Evolutionary conservation across 2,797 vertebrate species (phyloP).

Genomic region (Bufotes viridis): DNA sequence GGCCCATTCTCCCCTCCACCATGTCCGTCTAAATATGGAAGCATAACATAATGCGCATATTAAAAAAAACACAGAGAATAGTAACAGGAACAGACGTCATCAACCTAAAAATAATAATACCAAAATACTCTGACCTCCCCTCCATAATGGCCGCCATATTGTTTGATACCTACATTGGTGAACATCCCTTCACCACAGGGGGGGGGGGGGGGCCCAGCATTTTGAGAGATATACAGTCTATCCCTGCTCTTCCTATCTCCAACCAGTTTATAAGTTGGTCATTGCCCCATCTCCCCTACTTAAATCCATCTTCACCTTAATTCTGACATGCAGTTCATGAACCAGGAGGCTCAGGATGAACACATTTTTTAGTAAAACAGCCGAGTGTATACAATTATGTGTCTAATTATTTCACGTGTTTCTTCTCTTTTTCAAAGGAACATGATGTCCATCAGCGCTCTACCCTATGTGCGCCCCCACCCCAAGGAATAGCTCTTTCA

Average conservation of each 20-base stretch:
- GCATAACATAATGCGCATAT: no score
- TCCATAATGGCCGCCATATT: not conserved
- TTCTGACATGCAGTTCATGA: not conserved
- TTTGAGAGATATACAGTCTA: no score
- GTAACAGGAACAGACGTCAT: not conserved
- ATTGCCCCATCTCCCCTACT: not conserved
- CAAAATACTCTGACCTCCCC: not conserved
- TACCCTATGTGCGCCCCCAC: not conserved
- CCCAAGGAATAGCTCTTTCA: not conserved
- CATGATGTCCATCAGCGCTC: not conserved
- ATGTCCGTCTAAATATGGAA: no score
- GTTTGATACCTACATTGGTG: not conserved
- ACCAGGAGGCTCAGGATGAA: not conserved
- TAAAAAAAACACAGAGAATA: not conserved
- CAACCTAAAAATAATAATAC: not conserved
- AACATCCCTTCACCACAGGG: not conserved
- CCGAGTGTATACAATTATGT: not conserved
- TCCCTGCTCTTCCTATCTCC: no score
- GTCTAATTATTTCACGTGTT: not conserved
- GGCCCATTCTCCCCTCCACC: no score
- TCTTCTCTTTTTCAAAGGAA: not conserved
- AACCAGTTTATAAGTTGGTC: not conserved
- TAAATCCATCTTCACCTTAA: not conserved
- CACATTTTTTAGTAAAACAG: not conserved
- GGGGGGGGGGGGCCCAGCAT: no score